A percentile compares a stretch with the other conserved stretches of the same genome.
Conservation (phyloP, 1,140 invertebrate species). For the Caenorhabditis briggsae region DNA sequence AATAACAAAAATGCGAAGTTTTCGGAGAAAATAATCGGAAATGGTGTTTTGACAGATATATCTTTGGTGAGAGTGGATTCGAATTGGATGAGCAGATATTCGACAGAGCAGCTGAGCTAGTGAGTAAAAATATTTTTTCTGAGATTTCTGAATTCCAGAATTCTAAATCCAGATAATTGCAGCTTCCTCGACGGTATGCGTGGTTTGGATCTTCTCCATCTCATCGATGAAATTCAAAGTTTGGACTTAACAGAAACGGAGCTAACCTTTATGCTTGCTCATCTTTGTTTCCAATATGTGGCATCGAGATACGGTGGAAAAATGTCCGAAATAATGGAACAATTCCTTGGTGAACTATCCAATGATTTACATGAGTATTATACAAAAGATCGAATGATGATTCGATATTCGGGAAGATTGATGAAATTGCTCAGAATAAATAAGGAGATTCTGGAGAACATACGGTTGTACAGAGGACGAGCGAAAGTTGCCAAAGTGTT, state of each 20-base stretch:
- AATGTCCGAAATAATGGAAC: constrained; percentile 5
- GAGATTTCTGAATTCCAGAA: neutral
- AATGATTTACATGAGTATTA: constrained; percentile 22
- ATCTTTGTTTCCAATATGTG: constrained; percentile 34
- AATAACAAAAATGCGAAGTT: neutral
- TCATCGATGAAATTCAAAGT: neutral
- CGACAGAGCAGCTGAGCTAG: constrained; percentile 5
- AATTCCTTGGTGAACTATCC: neutral
- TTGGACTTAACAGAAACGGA: constrained; percentile 8
- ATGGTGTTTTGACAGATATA: neutral
- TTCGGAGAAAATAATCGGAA: constrained; percentile 2
- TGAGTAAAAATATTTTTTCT: neutral
- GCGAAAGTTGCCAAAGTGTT: constrained; percentile 30
- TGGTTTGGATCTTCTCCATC: neutral
- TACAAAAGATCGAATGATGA: neutral
- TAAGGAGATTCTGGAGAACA: constrained; percentile 18
- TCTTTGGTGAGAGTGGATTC: neutral
- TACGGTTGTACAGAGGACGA: neutral
- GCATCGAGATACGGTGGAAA: constrained; percentile 1
- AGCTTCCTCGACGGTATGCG: constrained; percentile 30
- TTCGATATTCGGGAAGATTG: constrained; percentile 9
- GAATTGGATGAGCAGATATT: constrained; percentile 9
- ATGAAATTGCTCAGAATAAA: constrained; percentile 8
- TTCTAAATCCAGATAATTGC: neutral
- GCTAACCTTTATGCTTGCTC: constrained; percentile 8